Conservation (phyloP, 2,888 invertebrate genomes). For the Athalia circularis region DNA sequence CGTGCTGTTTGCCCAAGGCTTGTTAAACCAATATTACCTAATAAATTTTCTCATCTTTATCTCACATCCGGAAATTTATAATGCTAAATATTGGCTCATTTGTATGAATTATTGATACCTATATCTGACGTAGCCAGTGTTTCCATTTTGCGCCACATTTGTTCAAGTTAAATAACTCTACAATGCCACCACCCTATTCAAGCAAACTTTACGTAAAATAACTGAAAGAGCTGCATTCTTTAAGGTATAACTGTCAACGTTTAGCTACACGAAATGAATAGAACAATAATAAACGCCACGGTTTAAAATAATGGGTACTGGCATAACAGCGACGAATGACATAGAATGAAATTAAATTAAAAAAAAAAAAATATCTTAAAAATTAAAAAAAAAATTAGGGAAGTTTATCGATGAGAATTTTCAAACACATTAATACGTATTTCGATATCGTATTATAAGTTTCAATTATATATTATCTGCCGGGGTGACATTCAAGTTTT, state of each 20-base stretch:
- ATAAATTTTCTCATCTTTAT: constrained; percentile 52
- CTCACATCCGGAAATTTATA: constrained; percentile 58
- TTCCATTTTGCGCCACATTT: constrained; percentile 29
- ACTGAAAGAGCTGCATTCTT: neutral
- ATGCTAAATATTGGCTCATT: constrained; percentile 58
- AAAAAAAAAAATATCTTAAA: neutral
- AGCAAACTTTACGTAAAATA: constrained; percentile 10
- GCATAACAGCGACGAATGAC: too few relatives aligned
- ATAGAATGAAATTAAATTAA: too few relatives aligned
- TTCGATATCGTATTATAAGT: neutral
- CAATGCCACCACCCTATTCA: constrained; percentile 13
- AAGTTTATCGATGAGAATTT: constrained; percentile 9
- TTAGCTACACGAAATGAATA: neutral
- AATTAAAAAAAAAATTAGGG: neutral
- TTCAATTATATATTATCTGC: neutral
- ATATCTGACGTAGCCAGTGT: constrained; percentile 39
- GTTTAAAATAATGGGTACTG: neutral
- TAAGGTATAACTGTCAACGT: neutral
- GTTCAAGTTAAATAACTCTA: constrained; percentile 12
- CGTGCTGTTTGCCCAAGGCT: constrained; percentile 24
- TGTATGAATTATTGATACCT: constrained; percentile 57
- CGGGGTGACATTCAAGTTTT: constrained; percentile 4
- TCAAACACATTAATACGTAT: neutral
- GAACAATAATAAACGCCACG: neutral
- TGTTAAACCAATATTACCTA: constrained; percentile 50